These are phyloP conservation scores for Drosophila parabipectinata DNA, from an alignment of 1,140 invertebrate genomes.

Conservation along the genomic window DNA sequence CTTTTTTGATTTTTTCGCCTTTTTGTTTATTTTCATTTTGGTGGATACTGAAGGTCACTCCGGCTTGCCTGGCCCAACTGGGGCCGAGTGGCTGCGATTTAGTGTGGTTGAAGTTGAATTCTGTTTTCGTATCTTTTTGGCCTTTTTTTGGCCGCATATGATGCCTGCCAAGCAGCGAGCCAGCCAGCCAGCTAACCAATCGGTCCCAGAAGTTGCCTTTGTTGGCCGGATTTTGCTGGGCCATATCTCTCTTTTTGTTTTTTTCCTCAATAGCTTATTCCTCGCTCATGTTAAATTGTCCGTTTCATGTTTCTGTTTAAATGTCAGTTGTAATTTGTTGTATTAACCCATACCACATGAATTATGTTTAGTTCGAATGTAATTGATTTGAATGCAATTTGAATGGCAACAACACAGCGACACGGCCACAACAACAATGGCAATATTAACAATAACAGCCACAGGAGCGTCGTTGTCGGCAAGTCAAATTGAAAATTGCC, in stretches of 20 bases:
- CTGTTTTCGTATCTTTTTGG: conserved; percentile 55
- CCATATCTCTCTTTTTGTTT: conserved; percentile 28
- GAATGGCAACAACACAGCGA: conserved; percentile 58
- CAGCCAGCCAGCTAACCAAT: conserved; percentile 31
- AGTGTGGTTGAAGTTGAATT: conserved; percentile 66
- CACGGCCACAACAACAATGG: conserved; percentile 50
- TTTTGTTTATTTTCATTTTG: conserved; percentile 58
- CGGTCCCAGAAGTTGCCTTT: conserved; percentile 44
- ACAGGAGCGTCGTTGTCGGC: conserved; percentile 58
- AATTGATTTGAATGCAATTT: conserved; percentile 82
- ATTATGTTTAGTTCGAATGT: conserved; percentile 82
- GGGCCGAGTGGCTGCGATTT: conserved; percentile 61
- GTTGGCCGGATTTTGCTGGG: conserved; percentile 31
- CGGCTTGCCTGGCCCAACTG: conserved; percentile 53
- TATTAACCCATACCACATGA: conserved; percentile 82
- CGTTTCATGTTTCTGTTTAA: conserved; percentile 81
- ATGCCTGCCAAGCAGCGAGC: conserved; percentile 49
- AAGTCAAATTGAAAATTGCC: conserved; percentile 71
- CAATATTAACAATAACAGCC: conserved; percentile 58
- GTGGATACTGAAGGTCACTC: conserved; percentile 70
- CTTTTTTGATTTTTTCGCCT: conserved; percentile 21
- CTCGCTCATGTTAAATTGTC: conserved; percentile 78
- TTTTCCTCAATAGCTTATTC: conserved; percentile 24
- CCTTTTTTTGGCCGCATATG: conserved; percentile 66
- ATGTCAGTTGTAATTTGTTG: conserved; percentile 82